A percentile compares a stretch with the other conserved stretches of the same genome.
Evolutionary conservation across 2,888 invertebrate species (phyloP).

Genomic region (Cyaniris semiargus): DNA sequence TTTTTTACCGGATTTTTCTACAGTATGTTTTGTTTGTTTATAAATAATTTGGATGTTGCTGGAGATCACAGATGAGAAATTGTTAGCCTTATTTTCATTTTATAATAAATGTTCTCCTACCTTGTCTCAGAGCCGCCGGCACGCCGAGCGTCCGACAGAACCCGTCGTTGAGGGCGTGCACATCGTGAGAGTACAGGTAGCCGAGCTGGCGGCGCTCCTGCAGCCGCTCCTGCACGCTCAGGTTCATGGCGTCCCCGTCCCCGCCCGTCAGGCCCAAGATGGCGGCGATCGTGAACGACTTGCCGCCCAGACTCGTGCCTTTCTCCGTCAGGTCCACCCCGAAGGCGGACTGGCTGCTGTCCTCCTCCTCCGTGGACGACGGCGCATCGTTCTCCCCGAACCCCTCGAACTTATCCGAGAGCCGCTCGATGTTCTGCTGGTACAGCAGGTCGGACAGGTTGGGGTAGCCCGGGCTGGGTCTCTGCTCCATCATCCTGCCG

Average conservation of each 20-base stretch:
- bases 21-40: too few species aligned
- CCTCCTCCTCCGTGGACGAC: slow-evolving; percentile 67
- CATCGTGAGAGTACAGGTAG: slow-evolving; percentile 70
- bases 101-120: slow-evolving; percentile 48
- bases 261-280: slow-evolving; percentile 87
- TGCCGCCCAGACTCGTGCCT: slow-evolving; percentile 75
- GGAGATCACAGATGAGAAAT: too few species aligned
- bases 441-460: slow-evolving; percentile 67
- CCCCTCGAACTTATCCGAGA: slow-evolving; percentile 56
- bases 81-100: too few species aligned
- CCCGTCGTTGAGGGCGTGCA: slow-evolving; percentile 66
- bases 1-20: too few species aligned
- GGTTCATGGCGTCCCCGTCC: slow-evolving; percentile 76
- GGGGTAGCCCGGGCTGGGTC: slow-evolving; percentile 57
- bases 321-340: slow-evolving; percentile 73
- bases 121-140: slow-evolving; percentile 62
- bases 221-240: slow-evolving; percentile 76
- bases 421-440: slow-evolving; percentile 61
- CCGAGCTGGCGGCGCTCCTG: slow-evolving; percentile 71
- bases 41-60: too few species aligned
- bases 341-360: slow-evolving; percentile 63
- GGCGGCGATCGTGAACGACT: slow-evolving; percentile 93
- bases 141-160: slow-evolving; percentile 61
- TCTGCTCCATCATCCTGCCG: slow-evolving; percentile 62
- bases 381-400: slow-evolving; percentile 54